A percentile compares a stretch with the other conserved stretches of the same genome.
These are phyloP conservation scores for Glossophaga mutica DNA, from an alignment of 2,797 vertebrate species.

Conservation along the genomic window DNA sequence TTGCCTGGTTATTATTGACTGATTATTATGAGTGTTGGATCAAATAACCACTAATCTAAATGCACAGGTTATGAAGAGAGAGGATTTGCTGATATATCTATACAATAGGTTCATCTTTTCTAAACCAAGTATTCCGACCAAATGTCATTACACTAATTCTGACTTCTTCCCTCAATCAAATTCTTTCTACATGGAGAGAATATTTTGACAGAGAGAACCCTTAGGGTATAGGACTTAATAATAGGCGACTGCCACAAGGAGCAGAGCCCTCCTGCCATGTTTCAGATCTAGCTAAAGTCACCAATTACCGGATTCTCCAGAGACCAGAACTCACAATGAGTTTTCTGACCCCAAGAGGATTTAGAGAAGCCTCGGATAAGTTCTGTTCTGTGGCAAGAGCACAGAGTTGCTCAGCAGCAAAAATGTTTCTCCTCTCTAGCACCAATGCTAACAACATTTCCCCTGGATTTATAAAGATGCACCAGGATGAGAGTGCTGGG, in stretches of 20 bases:
- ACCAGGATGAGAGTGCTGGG: not conserved
- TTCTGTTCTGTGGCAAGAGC: constrained; percentile 58
- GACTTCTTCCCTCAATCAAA: not conserved
- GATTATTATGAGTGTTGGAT: not conserved
- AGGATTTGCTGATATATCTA: not conserved
- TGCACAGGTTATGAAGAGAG: not conserved
- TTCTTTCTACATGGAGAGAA: not conserved
- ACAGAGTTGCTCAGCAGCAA: constrained; percentile 53
- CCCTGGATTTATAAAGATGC: not conserved
- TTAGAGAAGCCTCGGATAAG: constrained; percentile 72
- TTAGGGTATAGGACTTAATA: constrained; percentile 43
- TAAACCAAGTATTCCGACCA: not conserved
- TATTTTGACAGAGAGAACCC: constrained; percentile 35
- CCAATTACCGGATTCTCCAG: constrained; percentile 63
- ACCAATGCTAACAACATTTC: constrained; percentile 16
- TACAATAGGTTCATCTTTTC: not conserved
- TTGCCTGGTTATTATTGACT: not conserved
- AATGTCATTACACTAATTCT: not conserved
- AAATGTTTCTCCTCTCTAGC: constrained; percentile 21
- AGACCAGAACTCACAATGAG: constrained; percentile 67
- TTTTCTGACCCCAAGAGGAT: constrained; percentile 62
- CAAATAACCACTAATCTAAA: not conserved
- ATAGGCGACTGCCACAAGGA: constrained; percentile 20
- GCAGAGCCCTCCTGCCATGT: constrained; percentile 22
- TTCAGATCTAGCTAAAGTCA: constrained; percentile 64